A percentile compares a stretch with the other conserved stretches of the same genome.
These are phyloP conservation scores for Drosophila atripex DNA, from an alignment of 2,888 invertebrate species.

Conservation along the genomic window DNA sequence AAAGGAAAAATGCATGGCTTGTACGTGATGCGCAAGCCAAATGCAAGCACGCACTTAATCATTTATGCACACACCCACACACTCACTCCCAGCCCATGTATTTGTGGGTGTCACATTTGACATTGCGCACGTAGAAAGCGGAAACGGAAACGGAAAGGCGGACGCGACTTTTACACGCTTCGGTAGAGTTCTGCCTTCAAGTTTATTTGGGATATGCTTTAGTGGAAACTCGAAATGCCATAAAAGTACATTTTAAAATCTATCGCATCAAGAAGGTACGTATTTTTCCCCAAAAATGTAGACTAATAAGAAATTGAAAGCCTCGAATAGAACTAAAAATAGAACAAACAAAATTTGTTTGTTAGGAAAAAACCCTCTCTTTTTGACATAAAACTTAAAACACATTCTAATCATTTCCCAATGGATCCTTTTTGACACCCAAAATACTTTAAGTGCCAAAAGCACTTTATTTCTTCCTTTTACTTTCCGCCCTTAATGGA, in stretches of 20 bases:
- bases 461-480: not conserved
- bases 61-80: slow-evolving; percentile 62
- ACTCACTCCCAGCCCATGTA: slow-evolving; percentile 13
- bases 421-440: not conserved
- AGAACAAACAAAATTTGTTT: no score
- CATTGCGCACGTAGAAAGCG: slow-evolving; percentile 60
- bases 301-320: no score
- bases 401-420: no score
- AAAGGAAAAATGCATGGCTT: slow-evolving; percentile 70
- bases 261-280: not conserved
- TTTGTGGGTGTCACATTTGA: slow-evolving; percentile 50
- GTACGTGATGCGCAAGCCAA: slow-evolving; percentile 65
- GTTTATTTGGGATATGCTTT: slow-evolving; percentile 35
- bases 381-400: not conserved
- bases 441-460: not conserved
- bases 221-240: slow-evolving; percentile 36
- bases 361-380: not conserved
- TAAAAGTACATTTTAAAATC: slow-evolving; percentile 53
- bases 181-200: slow-evolving; percentile 55
- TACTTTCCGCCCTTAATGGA: not conserved
- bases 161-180: slow-evolving; percentile 69
- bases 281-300: not conserved
- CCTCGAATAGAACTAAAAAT: no score
- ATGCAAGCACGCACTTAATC: slow-evolving; percentile 69
- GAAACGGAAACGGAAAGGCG: slow-evolving; percentile 45